Base-by-base conservation (phyloP, 2,888 invertebrate genomes). In the Meghimatium bilineatum region DNA sequence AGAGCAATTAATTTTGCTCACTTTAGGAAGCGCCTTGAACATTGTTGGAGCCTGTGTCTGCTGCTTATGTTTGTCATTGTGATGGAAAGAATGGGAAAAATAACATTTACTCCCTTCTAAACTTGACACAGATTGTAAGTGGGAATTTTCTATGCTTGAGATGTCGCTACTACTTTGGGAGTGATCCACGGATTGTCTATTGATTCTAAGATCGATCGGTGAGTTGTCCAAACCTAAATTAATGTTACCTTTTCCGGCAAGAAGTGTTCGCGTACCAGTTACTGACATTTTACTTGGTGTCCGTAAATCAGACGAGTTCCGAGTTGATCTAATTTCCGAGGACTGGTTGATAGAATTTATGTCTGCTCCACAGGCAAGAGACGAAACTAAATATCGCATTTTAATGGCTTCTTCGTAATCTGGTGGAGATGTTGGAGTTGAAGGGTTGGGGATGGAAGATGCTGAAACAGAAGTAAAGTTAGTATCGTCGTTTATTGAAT, bases 381-480 rank as follows among this genome's bases (percentile, higher is more conserved):
- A n/a, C 0, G 75, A 32, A 17, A 23, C 26, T n/a, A 63, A 82
- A 29, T 74, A 82, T 74, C 81, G 77, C 79, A 69, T 83, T 74
- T n/a, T 75, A 38, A 86, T 66, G 26, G 86, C 86, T 1, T 83
- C 85, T 14, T 72, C 78, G 79, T 86, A 86, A 1, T 14, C 77
- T 32, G 84, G 84, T n/a, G 84, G 80, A 17, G 84, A 67, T 1
- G 79, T 26, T 49, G 74, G 75, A 2, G 72, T 49, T 5, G 49
- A 44, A 17, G 79, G 60, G 23, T 26, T 44, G 0, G 60, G 38
- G 17, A 56, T 20, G 5, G 71, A 20, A 26, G 78, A 29, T 10
- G 49, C 17, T 71, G 67, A 26, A 8, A 26, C n/a, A 32, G 74
- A 32, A 52, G 32, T 23, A 74, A 49, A 20, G 23, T 38, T 36